Conservation (phyloP, 2,797 vertebrate genomes). For the Phataginus tricuspis region DNA sequence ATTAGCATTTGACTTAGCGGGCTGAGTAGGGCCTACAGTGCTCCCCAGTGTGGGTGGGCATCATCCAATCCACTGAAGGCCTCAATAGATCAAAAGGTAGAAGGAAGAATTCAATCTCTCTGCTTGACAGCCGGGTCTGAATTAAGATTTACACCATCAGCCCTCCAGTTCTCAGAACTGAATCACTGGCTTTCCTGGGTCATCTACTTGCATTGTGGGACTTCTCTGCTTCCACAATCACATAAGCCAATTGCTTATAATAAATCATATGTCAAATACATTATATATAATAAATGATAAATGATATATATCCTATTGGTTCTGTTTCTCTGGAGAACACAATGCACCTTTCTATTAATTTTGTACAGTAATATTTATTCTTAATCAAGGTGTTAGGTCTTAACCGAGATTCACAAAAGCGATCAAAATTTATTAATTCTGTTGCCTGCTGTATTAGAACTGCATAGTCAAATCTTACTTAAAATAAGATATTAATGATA, state of each 20-base stretch:
- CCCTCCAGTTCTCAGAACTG: background rate
- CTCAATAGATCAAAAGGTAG: background rate
- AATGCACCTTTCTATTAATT: background rate
- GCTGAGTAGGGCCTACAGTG: background rate
- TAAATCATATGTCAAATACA: background rate
- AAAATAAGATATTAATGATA: background rate
- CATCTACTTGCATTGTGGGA: background rate
- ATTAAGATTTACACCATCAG: background rate
- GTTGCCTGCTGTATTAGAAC: background rate
- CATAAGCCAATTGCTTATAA: background rate
- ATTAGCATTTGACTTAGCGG: background rate
- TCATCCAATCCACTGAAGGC: background rate
- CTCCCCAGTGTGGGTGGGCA: background rate
- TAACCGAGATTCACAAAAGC: background rate
- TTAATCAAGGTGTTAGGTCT: background rate
- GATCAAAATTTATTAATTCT: background rate
- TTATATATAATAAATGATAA: background rate
- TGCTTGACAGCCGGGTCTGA: background rate
- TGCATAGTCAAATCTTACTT: conserved; percentile 2
- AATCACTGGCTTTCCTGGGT: background rate
- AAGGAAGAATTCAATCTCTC: background rate
- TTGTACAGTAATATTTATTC: background rate
- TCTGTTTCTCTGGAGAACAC: background rate
- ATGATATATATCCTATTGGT: background rate
- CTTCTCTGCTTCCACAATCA: background rate